phyloP scores from a whole-genome alignment of 2,888 invertebrate species.

The Diarsia mendica region DNA sequence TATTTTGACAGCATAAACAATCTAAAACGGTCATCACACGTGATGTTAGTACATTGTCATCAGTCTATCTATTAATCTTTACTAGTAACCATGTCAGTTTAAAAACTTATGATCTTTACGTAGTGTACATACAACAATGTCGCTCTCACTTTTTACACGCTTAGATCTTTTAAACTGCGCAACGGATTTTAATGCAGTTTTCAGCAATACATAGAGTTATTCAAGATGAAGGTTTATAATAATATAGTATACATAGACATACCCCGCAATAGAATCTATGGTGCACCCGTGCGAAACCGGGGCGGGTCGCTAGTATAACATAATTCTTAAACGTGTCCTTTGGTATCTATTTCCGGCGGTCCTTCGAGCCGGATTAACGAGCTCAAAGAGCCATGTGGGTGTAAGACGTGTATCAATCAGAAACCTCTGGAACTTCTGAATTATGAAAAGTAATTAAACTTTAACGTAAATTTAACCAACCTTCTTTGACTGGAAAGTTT shows the following conservation, averaged over 20 bases:
- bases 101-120: too few relatives aligned
- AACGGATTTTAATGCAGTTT: too few relatives aligned
- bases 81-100: too few relatives aligned
- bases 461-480: too few relatives aligned
- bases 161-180: too few relatives aligned
- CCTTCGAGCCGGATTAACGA: constrained; percentile 27
- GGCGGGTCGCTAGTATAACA: not conserved
- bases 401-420: not conserved
- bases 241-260: too few relatives aligned
- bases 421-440: not conserved
- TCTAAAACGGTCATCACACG: constrained; percentile 6
- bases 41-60: not conserved
- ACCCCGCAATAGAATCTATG: too few relatives aligned
- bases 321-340: not conserved
- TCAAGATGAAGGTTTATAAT: too few relatives aligned
- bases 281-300: too few relatives aligned
- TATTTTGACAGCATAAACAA: constrained; percentile 19
- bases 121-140: too few relatives aligned
- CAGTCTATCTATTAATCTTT: not conserved
- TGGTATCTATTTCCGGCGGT: constrained; percentile 5
- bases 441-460: constrained; percentile 19
- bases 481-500: not conserved
- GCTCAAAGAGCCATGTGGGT: not conserved
- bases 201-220: too few relatives aligned
- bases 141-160: too few relatives aligned